phyloP scores from a whole-genome alignment of 2,113 vertebrate species.

The Pelmatolapia mariae region DNA sequence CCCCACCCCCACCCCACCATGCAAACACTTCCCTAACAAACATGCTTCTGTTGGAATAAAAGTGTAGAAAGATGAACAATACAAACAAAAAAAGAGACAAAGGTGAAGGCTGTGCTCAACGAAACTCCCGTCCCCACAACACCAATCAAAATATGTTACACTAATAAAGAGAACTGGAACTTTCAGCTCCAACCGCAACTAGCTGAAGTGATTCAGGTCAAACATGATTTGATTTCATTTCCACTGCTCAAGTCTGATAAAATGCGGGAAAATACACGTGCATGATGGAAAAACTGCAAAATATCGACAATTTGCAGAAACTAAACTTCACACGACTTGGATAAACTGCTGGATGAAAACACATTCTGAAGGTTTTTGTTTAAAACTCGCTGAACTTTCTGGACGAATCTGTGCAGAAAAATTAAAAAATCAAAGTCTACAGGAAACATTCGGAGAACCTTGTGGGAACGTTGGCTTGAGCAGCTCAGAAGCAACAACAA shows the following conservation, averaged over 20 bases:
- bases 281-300: background rate
- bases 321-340: background rate
- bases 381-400: background rate
- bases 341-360: background rate
- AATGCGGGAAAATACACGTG: background rate
- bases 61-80: slow-evolving; percentile 37
- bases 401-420: background rate
- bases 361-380: background rate
- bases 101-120: background rate
- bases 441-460: background rate
- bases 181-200: background rate
- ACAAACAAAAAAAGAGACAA: background rate
- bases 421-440: background rate
- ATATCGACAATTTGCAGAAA: background rate
- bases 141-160: background rate
- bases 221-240: background rate
- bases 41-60: slow-evolving; percentile 37
- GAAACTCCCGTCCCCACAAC: background rate
- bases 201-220: background rate
- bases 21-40: slow-evolving; percentile 38
- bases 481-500: slow-evolving; percentile 5
- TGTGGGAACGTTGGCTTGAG: background rate
- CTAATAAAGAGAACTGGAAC: background rate
- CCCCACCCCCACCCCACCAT: background rate
- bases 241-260: background rate